Evolutionary conservation across 2,888 invertebrate species (phyloP).

Genomic region (Drosophila trichaetosa): DNA sequence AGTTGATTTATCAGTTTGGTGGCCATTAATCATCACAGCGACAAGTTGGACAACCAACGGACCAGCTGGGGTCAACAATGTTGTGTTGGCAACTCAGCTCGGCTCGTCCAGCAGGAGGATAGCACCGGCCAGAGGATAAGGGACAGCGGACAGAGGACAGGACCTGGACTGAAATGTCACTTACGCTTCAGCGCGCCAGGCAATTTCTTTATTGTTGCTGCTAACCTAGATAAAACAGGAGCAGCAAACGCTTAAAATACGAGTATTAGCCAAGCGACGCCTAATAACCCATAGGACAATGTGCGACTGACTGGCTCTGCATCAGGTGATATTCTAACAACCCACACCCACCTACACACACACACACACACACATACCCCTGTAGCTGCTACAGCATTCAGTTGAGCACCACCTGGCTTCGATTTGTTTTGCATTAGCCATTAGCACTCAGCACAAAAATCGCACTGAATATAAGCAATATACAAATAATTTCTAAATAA

Average conservation of each 20-base stretch:
- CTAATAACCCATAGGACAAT: constrained; percentile 50
- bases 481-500: not conserved
- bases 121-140: constrained; percentile 2
- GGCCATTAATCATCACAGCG: constrained; percentile 82
- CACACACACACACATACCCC: not conserved
- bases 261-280: constrained; percentile 26
- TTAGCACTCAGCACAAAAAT: constrained; percentile 1
- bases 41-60: constrained; percentile 81
- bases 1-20: constrained; percentile 82
- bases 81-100: constrained; percentile 33
- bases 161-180: constrained; percentile 68
- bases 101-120: constrained; percentile 7
- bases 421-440: constrained; percentile 69
- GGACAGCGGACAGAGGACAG: constrained; percentile 13
- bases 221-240: constrained; percentile 41
- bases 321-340: constrained; percentile 31
- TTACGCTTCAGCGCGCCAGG: constrained; percentile 75
- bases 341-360: not conserved
- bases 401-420: constrained; percentile 43
- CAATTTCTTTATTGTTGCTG: constrained; percentile 64
- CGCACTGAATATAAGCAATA: not conserved
- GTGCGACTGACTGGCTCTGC: constrained; percentile 31
- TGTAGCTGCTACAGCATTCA: not conserved
- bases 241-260: constrained; percentile 17
- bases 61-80: constrained; percentile 78